Conservation (phyloP, 2,888 invertebrate genomes). For the Alloplasta piceator region DNA sequence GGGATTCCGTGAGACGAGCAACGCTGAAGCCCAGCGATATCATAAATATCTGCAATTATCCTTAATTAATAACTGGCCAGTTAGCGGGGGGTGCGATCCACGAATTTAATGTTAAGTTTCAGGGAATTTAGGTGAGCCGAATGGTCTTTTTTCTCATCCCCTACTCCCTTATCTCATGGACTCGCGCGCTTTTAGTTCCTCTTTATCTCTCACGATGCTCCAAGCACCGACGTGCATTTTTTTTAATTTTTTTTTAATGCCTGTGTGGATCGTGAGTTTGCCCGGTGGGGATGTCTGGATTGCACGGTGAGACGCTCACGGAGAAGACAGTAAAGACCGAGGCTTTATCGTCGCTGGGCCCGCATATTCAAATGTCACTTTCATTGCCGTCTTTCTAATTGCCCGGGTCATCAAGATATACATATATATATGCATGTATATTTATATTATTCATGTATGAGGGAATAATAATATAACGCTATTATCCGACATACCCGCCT, state of each 20-base stretch:
- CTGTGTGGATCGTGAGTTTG: no score
- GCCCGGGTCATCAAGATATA: conserved; percentile 77
- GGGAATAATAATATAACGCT: conserved; percentile 55
- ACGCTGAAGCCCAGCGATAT: conserved; percentile 73
- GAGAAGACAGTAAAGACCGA: conserved; percentile 74
- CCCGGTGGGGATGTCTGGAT: no score
- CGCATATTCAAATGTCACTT: conserved; percentile 79
- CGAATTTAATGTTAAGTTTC: conserved; percentile 74
- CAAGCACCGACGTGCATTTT: neutral
- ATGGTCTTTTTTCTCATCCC: conserved; percentile 29
- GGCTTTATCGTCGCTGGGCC: conserved; percentile 78
- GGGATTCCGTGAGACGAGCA: conserved; percentile 42
- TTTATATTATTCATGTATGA: conserved; percentile 11
- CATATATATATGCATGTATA: conserved; percentile 38
- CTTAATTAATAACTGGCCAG: conserved; percentile 79
- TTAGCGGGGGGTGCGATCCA: conserved; percentile 72
- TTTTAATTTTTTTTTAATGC: no score
- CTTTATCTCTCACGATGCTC: conserved; percentile 33
- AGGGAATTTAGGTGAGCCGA: conserved; percentile 78
- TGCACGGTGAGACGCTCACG: conserved; percentile 53
- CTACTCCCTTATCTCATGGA: conserved; percentile 10
- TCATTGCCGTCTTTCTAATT: conserved; percentile 82
- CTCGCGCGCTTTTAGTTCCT: conserved; percentile 33
- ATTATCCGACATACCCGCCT: conserved; percentile 4
- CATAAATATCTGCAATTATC: conserved; percentile 80